phyloP scores from a whole-genome alignment of 2,888 invertebrate species.

The Embidobia sp. region DNA sequence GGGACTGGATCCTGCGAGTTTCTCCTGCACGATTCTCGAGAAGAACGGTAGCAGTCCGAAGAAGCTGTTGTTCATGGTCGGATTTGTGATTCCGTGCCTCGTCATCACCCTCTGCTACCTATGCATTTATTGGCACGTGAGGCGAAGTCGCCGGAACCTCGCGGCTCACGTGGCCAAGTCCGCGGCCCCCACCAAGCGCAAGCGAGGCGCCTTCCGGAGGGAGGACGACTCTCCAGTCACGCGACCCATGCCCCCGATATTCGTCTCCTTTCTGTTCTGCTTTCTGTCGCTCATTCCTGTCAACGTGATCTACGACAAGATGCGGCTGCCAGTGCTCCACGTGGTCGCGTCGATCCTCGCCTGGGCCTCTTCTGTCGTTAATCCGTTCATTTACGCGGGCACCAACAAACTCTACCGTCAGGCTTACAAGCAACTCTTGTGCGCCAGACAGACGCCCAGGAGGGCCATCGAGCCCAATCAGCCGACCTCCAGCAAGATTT shows the following conservation, averaged over 20 bases:
- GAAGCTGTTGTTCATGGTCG: slow-evolving; percentile 91
- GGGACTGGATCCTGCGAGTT: slow-evolving; percentile 90
- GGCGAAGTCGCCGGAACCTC: slow-evolving; percentile 88
- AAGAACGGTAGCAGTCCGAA: slow-evolving; percentile 91
- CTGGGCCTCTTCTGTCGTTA: slow-evolving; percentile 95
- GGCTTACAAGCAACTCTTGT: slow-evolving; percentile 78
- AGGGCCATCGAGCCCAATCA: slow-evolving; percentile 32
- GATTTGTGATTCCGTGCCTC: slow-evolving; percentile 91
- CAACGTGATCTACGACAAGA: slow-evolving; percentile 92
- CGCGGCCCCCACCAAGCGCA: slow-evolving; percentile 69
- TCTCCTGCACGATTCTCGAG: slow-evolving; percentile 93
- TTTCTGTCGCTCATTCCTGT: slow-evolving; percentile 94
- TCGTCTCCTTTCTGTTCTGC: slow-evolving; percentile 91
- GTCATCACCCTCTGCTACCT: slow-evolving; percentile 93
- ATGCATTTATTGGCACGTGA: slow-evolving; percentile 91
- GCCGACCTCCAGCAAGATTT: slow-evolving; percentile 56
- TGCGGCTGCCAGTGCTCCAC: slow-evolving; percentile 88
- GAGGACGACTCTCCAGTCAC: slow-evolving; percentile 91
- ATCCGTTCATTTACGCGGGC: slow-evolving; percentile 94
- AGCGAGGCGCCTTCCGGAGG: slow-evolving; percentile 76
- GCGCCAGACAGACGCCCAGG: slow-evolving; percentile 64
- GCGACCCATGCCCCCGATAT: slow-evolving; percentile 93
- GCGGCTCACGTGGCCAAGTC: slow-evolving; percentile 86
- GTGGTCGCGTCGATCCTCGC: slow-evolving; percentile 92
- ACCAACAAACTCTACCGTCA: slow-evolving; percentile 91